Conservation (phyloP, 2,888 invertebrate species). For the Uloborus plumipes region DNA sequence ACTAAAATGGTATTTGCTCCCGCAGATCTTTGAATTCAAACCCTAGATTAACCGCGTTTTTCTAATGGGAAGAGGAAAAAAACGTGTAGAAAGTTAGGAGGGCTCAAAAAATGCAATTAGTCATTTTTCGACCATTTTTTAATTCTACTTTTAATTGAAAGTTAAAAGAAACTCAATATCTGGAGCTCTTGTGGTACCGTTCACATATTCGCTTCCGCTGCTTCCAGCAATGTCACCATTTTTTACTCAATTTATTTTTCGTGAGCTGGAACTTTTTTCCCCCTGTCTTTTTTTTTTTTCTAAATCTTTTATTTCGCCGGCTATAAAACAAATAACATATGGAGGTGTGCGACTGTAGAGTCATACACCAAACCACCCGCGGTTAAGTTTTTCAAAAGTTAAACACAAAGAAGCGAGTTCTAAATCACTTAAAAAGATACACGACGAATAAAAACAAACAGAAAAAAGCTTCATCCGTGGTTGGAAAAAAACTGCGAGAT, state of each 20-base stretch:
- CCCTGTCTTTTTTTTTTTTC: conserved; percentile 22
- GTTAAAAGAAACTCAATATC: conserved; percentile 62
- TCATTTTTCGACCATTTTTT: conserved; percentile 57
- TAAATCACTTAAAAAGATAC: conserved; percentile 61
- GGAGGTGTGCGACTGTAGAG: conserved; percentile 14
- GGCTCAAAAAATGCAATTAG: conserved; percentile 55
- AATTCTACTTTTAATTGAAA: conserved; percentile 55
- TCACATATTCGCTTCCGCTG: conserved; percentile 48
- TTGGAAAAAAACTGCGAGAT: conserved; percentile 10
- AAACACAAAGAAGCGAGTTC: conserved; percentile 53
- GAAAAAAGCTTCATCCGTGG: conserved; percentile 7
- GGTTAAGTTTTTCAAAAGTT: conserved; percentile 59
- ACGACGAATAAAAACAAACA: conserved; percentile 26
- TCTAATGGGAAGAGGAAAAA: conserved; percentile 24
- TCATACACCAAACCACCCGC: conserved; percentile 52
- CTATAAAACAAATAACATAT: conserved; percentile 55
- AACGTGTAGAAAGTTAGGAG: conserved; percentile 31
- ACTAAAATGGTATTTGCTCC: conserved; percentile 43
- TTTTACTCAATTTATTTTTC: too few relatives aligned
- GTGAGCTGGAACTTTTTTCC: too few relatives aligned
- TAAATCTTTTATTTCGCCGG: conserved; percentile 18
- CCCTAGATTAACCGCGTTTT: conserved; percentile 49
- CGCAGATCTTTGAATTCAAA: conserved; percentile 41
- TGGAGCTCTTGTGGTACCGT: conserved; percentile 36
- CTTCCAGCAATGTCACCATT: conserved; percentile 22